phyloP scores from a whole-genome alignment of 2,888 invertebrate genomes.

The Stenichneumon culpator region DNA sequence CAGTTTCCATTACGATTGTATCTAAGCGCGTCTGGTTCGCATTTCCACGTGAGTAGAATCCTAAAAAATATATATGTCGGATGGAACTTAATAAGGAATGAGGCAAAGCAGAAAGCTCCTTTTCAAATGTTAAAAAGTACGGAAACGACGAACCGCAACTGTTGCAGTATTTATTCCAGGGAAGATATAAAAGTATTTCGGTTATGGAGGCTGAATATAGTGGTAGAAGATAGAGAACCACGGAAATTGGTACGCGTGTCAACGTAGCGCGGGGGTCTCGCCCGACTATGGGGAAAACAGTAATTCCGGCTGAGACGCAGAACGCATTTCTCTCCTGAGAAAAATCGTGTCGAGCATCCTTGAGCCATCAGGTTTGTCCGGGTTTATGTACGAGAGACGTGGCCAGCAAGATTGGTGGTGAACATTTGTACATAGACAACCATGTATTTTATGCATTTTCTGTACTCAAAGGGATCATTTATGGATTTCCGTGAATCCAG shows the following conservation, averaged over 20 bases:
- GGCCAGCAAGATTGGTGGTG: background rate
- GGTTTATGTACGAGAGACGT: background rate
- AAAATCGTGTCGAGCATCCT: constrained; percentile 26
- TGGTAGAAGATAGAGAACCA: too few species aligned
- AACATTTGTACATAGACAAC: background rate
- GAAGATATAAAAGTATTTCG: background rate
- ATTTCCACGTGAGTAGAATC: constrained; percentile 30
- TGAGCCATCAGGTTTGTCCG: constrained; percentile 12
- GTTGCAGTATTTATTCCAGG: background rate
- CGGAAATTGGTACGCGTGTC: too few species aligned
- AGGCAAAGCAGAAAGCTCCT: background rate
- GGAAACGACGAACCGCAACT: background rate
- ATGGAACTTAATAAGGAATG: background rate
- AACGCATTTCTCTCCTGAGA: background rate
- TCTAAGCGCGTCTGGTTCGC: constrained; percentile 22
- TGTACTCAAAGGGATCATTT: too few species aligned
- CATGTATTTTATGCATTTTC: constrained; percentile 11
- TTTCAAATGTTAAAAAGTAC: background rate
- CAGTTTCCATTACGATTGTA: constrained; percentile 15
- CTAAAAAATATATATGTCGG: background rate
- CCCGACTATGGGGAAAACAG: background rate
- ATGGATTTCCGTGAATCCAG: too few species aligned
- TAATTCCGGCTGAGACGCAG: constrained; percentile 15
- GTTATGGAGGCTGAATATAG: background rate
- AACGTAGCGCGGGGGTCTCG: too few species aligned